These are phyloP conservation scores for Ochropacha duplaris DNA, from an alignment of 2,888 invertebrate species.

Conservation along the genomic window DNA sequence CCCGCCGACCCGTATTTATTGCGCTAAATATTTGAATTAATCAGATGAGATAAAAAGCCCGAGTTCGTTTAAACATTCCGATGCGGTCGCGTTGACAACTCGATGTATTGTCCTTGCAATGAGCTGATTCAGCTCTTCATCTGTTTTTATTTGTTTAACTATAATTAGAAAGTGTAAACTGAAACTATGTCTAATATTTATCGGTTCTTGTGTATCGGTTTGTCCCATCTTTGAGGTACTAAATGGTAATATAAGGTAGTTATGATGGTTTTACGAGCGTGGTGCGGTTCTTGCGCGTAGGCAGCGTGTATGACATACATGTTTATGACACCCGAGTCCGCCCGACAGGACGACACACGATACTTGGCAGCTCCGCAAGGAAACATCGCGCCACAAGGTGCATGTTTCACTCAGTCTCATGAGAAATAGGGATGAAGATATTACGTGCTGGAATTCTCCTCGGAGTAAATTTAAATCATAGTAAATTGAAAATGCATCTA, in stretches of 20 bases:
- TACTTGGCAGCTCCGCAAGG: slow-evolving; percentile 67
- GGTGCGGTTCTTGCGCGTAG: slow-evolving; percentile 56
- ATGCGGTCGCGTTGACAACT: slow-evolving; percentile 78
- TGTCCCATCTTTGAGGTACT: slow-evolving; percentile 39
- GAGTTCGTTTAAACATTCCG: slow-evolving; percentile 78
- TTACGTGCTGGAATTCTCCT: slow-evolving; percentile 68
- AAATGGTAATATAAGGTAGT: slow-evolving; percentile 46
- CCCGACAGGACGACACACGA: slow-evolving; percentile 60
- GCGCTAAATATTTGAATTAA: slow-evolving; percentile 83
- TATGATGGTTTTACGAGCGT: slow-evolving; percentile 68
- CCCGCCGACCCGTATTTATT: slow-evolving; percentile 68
- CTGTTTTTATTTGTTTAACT: slow-evolving; percentile 49
- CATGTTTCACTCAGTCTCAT: slow-evolving; percentile 61
- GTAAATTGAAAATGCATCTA: slow-evolving; percentile 5
- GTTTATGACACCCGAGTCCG: slow-evolving; percentile 67
- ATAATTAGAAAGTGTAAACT: slow-evolving; percentile 11
- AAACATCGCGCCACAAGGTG: slow-evolving; percentile 58
- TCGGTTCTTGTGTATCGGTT: slow-evolving; percentile 5
- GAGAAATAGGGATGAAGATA: slow-evolving; percentile 65
- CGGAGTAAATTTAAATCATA: slow-evolving; percentile 14
- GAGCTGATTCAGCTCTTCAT: slow-evolving; percentile 65
- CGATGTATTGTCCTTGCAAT: slow-evolving; percentile 79
- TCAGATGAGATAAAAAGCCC: slow-evolving; percentile 80
- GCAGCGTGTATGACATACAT: slow-evolving; percentile 67
- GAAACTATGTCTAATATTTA: background rate